These are phyloP conservation scores for Antechinus stuartii DNA, from an alignment of 2,113 vertebrate genomes.

Conservation along the genomic window DNA sequence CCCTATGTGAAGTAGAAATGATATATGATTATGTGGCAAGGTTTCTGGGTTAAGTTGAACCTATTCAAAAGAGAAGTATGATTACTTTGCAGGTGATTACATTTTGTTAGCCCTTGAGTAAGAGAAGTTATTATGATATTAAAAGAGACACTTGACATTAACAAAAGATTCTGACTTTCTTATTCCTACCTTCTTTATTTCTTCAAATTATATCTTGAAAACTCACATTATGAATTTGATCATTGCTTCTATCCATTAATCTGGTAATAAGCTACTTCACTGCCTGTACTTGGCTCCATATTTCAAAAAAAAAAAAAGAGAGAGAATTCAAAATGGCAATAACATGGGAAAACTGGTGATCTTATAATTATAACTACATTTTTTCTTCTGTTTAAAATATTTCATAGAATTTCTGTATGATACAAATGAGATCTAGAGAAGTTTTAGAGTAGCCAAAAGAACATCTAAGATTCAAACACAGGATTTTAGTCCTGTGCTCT, in stretches of 20 bases:
- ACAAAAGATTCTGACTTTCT: constrained; percentile 40
- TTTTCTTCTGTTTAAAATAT: not conserved
- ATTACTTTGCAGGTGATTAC: constrained; percentile 47
- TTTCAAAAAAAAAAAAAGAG: constrained; percentile 18
- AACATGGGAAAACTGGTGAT: constrained; percentile 14
- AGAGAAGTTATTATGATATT: constrained; percentile 52
- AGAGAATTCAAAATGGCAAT: constrained; percentile 28
- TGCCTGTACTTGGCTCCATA: not conserved
- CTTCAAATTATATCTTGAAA: constrained; percentile 25
- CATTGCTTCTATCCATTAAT: constrained; percentile 15
- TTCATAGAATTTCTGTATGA: not conserved
- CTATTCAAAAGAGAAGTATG: constrained; percentile 31
- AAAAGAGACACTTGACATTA: constrained; percentile 55
- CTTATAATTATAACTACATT: constrained; percentile 21
- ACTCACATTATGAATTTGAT: constrained; percentile 29
- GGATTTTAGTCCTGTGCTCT: not conserved
- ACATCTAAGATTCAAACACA: not conserved
- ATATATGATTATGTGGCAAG: constrained; percentile 50
- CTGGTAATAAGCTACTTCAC: not conserved
- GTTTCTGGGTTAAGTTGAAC: constrained; percentile 40
- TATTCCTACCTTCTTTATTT: not conserved
- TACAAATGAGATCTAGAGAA: not conserved
- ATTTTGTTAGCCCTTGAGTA: not conserved
- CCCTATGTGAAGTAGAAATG: constrained; percentile 18
- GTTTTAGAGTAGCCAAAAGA: not conserved